Percentiles rank a stretch among this genome's conserved stretches.
phyloP scores from a whole-genome alignment of 2,113 vertebrate species.

The Riparia riparia region DNA sequence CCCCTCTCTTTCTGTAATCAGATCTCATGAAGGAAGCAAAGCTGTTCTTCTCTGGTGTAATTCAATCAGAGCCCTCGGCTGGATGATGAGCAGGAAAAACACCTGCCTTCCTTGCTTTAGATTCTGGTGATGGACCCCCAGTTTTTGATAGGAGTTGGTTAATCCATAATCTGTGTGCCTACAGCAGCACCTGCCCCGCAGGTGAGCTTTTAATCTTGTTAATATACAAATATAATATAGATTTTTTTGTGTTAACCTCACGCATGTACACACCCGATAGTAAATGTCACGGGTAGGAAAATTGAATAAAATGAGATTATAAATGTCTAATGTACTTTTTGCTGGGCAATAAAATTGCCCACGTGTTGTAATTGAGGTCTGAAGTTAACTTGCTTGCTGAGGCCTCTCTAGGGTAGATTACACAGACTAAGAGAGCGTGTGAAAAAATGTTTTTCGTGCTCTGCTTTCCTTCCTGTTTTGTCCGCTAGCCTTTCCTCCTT shows the following conservation, averaged over 20 bases:
- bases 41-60: constrained; percentile 59
- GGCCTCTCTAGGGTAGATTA: not conserved
- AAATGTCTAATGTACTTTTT: constrained; percentile 15
- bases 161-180: constrained; percentile 60
- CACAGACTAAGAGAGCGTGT: not conserved
- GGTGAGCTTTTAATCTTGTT: constrained; percentile 56
- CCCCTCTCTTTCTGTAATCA: constrained; percentile 54
- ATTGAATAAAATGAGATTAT: constrained; percentile 29
- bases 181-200: constrained; percentile 67
- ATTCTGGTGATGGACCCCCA: not conserved
- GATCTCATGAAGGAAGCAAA: constrained; percentile 50
- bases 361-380: not conserved
- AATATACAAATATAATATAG: not conserved
- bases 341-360: constrained; percentile 30
- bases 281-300: not conserved
- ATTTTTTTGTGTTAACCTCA: not conserved
- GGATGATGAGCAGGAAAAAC: constrained; percentile 20
- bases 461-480: not conserved
- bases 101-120: constrained; percentile 55
- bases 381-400: constrained; percentile 13
- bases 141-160: constrained; percentile 48
- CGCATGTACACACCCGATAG: not conserved
- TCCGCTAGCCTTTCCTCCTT: not conserved
- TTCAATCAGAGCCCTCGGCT: constrained; percentile 37
- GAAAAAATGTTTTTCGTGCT: not conserved